Percentiles rank a stretch among this genome's conserved stretches.
These are phyloP conservation scores for Drosophila anomalata DNA, from an alignment of 2,888 invertebrate species.

Conservation along the genomic window DNA sequence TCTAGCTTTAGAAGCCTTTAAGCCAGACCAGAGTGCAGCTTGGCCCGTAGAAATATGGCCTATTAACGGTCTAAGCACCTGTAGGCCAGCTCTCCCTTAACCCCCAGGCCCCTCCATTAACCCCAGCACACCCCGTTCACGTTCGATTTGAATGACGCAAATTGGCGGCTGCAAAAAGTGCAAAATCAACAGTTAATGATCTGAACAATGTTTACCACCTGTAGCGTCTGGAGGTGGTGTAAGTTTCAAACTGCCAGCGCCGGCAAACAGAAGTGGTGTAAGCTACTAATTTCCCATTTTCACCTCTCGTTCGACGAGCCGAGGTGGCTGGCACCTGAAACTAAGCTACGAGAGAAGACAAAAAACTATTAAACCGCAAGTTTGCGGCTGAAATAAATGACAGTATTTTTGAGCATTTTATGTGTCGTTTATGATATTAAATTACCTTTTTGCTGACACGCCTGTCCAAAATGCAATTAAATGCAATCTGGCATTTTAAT, in stretches of 20 bases:
- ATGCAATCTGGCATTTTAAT: constrained; percentile 62
- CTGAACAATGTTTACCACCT: constrained; percentile 55
- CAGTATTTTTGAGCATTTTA: constrained; percentile 21
- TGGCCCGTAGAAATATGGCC: constrained; percentile 10
- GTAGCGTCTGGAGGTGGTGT: constrained; percentile 34
- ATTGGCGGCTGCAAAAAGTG: constrained; percentile 55
- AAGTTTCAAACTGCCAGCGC: constrained; percentile 44
- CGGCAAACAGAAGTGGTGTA: constrained; percentile 38
- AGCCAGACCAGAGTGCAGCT: neutral
- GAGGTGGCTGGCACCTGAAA: constrained; percentile 11
- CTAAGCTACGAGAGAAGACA: neutral
- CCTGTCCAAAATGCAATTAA: constrained; percentile 49
- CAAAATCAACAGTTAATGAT: constrained; percentile 62
- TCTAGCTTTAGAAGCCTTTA: neutral
- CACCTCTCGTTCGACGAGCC: constrained; percentile 7
- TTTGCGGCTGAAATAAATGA: constrained; percentile 42
- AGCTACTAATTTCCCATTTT: constrained; percentile 31
- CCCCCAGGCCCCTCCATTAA: neutral
- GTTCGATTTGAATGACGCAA: constrained; percentile 71
- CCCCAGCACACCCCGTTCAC: constrained; percentile 36
- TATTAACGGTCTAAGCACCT: constrained; percentile 27
- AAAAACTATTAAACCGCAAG: constrained; percentile 34
- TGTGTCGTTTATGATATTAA: constrained; percentile 33
- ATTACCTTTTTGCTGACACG: constrained; percentile 21
- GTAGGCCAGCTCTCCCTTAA: constrained; percentile 6